Evolutionary conservation across 1,140 invertebrate genomes (phyloP).

Genomic region (Drosophila nebulosa): DNA sequence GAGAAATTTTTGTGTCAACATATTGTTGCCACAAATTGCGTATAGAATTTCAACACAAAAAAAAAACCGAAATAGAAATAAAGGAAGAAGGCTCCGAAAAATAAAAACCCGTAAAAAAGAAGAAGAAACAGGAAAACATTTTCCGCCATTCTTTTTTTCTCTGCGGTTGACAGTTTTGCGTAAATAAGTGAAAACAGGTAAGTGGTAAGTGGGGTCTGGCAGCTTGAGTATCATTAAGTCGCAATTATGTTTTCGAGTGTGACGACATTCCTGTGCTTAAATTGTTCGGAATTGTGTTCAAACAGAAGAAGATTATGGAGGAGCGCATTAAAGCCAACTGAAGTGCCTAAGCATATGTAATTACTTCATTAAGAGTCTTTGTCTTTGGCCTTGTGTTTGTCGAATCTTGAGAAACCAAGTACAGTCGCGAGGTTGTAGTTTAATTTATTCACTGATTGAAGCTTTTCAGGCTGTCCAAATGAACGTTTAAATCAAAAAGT

Average conservation of each 20-base stretch:
- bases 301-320: not conserved
- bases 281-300: not conserved
- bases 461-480: too few species aligned
- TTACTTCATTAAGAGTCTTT: too few species aligned
- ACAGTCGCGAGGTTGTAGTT: too few species aligned
- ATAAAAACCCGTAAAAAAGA: conserved; percentile 18
- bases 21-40: conserved; percentile 64
- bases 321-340: not conserved
- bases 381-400: too few species aligned
- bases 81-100: conserved; percentile 1
- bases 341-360: too few species aligned
- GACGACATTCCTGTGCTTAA: not conserved
- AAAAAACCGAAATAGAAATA: too few species aligned
- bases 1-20: conserved; percentile 54
- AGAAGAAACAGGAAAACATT: conserved; percentile 27
- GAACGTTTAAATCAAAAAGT: too few species aligned
- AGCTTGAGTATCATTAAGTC: conserved; percentile 15
- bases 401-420: too few species aligned
- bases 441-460: too few species aligned
- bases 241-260: not conserved
- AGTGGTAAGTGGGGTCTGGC: conserved; percentile 9
- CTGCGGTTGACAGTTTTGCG: conserved; percentile 14
- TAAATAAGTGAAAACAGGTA: conserved; percentile 15
- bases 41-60: conserved; percentile 33
- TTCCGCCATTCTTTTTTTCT: conserved; percentile 29